Base-by-base conservation (phyloP, 2,888 invertebrate species). In the Eueremaeus valkanovi region DNA sequence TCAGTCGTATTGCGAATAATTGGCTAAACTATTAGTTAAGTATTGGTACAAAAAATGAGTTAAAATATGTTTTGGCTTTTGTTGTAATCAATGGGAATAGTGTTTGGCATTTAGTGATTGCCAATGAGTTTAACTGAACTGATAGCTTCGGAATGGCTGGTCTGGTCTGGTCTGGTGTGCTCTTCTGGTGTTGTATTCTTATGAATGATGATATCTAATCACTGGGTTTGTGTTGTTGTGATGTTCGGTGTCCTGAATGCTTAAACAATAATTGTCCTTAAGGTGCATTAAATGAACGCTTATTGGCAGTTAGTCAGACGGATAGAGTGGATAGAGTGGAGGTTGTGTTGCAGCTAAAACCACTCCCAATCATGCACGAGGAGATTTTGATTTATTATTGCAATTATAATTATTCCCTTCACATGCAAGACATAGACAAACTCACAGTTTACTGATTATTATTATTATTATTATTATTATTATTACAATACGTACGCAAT, bases 121-220 rank as follows among this genome's bases (percentile, higher is more conserved):
- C 11, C 18, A 27, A 18, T 63, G 18, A 58, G 27, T 21, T n/a
- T 9, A 11, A 33, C 18, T 33, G 24, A 18, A 33, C 40, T 68
- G 42, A 68, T 11, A 68, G 40, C 68, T 68, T 40, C 40, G 42
- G 40, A 68, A 36, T 42, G 68, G 16, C 33, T 11, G 11, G 40
- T 68, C 24, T n/a, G n/a, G 13, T 33, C 1, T 16, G 24, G 31
- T 8, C 42, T n/a, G n/a, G n/a, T n/a, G n/a, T n/a, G n/a, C n/a
- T 24, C 11, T 45, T 13, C 45, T 11, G 11, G 68, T 68, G 68
- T 40, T 68, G 24, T 68, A 42, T 68, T 68, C 68, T 0, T 68
- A 68, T 68, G 68, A 68, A 68, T 68, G 68, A 68, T 68, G 68
- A 68, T 68, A 68, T 68, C 40, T 68, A 68, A 68, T 68, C 68